Percentiles rank a stretch among this genome's conserved stretches.
These are phyloP conservation scores for Myiagra hebetior DNA, from an alignment of 2,113 vertebrate genomes.

Conservation along the genomic window DNA sequence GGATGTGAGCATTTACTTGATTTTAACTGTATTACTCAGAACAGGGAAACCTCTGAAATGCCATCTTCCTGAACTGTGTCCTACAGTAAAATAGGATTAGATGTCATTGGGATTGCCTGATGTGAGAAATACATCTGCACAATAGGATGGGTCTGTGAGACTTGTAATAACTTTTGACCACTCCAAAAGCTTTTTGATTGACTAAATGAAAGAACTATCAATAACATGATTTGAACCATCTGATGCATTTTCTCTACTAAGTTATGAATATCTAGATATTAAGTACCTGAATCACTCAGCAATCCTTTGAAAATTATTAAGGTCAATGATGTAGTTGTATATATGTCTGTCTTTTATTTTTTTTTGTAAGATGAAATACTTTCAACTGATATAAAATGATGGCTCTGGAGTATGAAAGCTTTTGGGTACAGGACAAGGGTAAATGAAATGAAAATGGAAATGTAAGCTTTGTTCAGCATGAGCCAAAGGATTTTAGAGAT, in stretches of 20 bases:
- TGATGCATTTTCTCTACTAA: neutral
- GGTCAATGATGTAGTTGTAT: neutral
- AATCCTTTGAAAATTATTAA: neutral
- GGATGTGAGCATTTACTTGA: neutral
- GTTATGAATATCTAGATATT: neutral
- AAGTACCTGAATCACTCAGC: neutral
- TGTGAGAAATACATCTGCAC: neutral
- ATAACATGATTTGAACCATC: neutral
- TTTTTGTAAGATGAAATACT: neutral
- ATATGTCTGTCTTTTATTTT: neutral
- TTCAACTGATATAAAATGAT: neutral
- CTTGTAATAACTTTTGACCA: neutral
- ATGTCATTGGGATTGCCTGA: neutral
- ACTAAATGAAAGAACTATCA: neutral
- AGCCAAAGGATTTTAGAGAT: neutral
- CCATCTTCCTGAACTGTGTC: neutral
- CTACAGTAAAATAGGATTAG: neutral
- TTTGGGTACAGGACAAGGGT: neutral
- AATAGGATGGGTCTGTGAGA: neutral
- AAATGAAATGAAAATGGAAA: conserved; percentile 22
- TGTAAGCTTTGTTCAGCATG: neutral
- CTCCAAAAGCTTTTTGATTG: neutral
- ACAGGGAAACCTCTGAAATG: neutral
- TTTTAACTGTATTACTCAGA: neutral
- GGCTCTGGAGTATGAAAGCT: neutral